Evolutionary conservation across 2,113 vertebrate genomes (phyloP), one percentile per base, ranked within the genome.

Genomic region (Limnothrissa miodon): DNA sequence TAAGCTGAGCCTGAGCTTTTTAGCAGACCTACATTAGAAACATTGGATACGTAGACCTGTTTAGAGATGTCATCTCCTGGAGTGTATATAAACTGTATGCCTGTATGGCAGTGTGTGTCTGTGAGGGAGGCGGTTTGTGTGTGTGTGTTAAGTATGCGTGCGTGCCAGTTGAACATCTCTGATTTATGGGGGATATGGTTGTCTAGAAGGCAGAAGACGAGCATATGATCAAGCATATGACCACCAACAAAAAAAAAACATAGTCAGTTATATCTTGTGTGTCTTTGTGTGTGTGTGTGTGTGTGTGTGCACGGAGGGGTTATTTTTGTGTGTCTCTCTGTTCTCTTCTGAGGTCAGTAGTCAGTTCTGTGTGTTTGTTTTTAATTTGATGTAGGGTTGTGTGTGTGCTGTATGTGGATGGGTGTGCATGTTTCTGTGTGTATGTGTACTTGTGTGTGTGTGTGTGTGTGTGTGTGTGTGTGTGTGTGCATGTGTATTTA

Each of bases 21-120:
- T 15, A 36, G 51, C 19, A 53, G 51, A 53, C 51, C 19, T 36
- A 13, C 11, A 36, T 36, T 11, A 33, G 13, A 62, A 33, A 29
- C 56, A 25, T n/a, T 62, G 56, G 56, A 29, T 29, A 62, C 56
- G 56, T 25, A 10, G n/a, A 29, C 23, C 56, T 70, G 25, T 70
- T 70, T 70, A 70, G 66, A 70, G 66, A 29, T 33, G 66, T 70
- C 66, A 70, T 70, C 66, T 33, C 66, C 66, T 70, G 25, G n/a
- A 9, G 59, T 66, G 59, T 66, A 66, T 66, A 9, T 33, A 25
- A 11, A 15, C 46, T 48, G 15, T 48, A 53, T 19, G 51, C 23
- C 17, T 21, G 51, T 66, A n/a, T 33, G 10, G 29, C 25, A 42
- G 59, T 66, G 59, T 66, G 59, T 66, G 59, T 66, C 9, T 66